phyloP scores from a whole-genome alignment of 1,140 invertebrate genomes.

The Lepidurus packardi region DNA sequence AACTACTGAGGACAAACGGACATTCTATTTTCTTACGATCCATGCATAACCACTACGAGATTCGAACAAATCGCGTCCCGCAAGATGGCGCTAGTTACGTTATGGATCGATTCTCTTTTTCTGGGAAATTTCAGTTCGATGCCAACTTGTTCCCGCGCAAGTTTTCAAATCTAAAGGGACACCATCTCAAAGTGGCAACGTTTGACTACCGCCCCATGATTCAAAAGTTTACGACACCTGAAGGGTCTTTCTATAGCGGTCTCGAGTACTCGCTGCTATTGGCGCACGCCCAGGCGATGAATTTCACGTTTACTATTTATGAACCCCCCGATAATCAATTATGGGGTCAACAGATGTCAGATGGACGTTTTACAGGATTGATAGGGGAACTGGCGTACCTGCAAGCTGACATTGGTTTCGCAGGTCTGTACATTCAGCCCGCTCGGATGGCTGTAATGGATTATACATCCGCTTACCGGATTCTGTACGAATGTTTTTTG shows the following conservation, averaged over 20 bases:
- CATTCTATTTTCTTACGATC: neutral
- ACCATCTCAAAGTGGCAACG: neutral
- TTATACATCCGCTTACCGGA: slow-evolving; percentile 68
- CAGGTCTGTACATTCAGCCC: slow-evolving; percentile 66
- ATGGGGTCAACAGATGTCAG: slow-evolving; percentile 57
- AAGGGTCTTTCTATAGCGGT: neutral
- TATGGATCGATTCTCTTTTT: neutral
- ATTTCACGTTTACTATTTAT: slow-evolving; percentile 61
- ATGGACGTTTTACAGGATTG: slow-evolving; percentile 60
- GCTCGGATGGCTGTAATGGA: slow-evolving; percentile 63
- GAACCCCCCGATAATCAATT: slow-evolving; percentile 52
- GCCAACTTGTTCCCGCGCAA: neutral
- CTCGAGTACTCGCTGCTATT: slow-evolving; percentile 51
- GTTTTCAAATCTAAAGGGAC: neutral
- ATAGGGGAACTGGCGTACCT: slow-evolving; percentile 60
- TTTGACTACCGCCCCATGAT: neutral
- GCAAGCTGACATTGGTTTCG: slow-evolving; percentile 65
- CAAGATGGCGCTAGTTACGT: neutral
- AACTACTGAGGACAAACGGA: neutral
- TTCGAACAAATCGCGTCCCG: neutral
- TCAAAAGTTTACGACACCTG: neutral
- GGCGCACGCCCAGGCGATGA: slow-evolving; percentile 59
- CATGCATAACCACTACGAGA: neutral
- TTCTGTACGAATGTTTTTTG: slow-evolving; percentile 73
- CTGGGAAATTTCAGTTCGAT: neutral